A percentile compares a stretch with the other conserved stretches of the same genome.
Evolutionary conservation across 2,888 invertebrate genomes (phyloP).

Genomic region (Rhabditoides inermis): DNA sequence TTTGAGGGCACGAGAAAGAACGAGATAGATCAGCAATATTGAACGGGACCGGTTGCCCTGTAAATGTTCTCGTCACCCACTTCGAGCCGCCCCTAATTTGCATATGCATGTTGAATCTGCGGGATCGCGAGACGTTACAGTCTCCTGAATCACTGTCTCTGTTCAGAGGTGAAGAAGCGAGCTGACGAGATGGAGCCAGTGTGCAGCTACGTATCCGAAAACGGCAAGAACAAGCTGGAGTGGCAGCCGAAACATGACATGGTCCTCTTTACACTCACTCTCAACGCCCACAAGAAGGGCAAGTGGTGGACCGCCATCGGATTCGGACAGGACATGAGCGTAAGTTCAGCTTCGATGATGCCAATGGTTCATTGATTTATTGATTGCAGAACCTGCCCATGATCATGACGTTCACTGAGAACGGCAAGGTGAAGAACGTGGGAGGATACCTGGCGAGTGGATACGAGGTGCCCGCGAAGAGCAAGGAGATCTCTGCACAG

Average conservation of each 20-base stretch:
- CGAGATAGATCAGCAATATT: too few species aligned
- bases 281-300: conserved; percentile 27
- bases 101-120: too few species aligned
- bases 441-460: conserved; percentile 20
- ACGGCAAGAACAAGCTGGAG: conserved; percentile 12
- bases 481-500: not conserved
- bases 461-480: conserved; percentile 10
- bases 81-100: too few species aligned
- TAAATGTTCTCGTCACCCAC: too few species aligned
- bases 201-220: conserved; percentile 7
- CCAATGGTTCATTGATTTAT: not conserved
- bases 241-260: conserved; percentile 12
- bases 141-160: too few species aligned
- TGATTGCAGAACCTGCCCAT: conserved; percentile 15
- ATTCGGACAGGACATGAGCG: conserved; percentile 26
- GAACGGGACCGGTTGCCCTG: too few species aligned
- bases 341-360: too few species aligned
- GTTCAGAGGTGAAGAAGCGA: conserved; percentile 12
- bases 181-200: conserved; percentile 12
- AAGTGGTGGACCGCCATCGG: conserved; percentile 32
- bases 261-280: conserved; percentile 14
- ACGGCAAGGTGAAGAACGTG: conserved; percentile 21
- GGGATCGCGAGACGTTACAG: too few species aligned
- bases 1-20: too few species aligned
- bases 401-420: conserved; percentile 26